phyloP scores from a whole-genome alignment of 2,888 invertebrate species.

The Macrophya annulata region DNA sequence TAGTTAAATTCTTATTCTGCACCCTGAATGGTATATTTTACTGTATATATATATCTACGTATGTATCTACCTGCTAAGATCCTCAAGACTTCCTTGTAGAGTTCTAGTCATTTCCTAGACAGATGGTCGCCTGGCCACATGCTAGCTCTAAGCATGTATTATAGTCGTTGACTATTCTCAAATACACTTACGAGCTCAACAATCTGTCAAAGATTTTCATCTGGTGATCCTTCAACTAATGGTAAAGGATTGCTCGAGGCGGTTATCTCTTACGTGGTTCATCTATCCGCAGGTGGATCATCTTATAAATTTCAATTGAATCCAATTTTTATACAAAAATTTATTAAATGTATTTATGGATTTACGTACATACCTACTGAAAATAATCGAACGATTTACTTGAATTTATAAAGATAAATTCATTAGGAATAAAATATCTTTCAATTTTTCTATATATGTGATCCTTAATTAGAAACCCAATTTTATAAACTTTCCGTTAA shows the following conservation, averaged over 20 bases:
- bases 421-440: background rate
- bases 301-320: background rate
- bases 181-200: slow-evolving; percentile 36
- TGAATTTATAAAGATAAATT: background rate
- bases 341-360: no score
- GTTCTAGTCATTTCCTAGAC: slow-evolving; percentile 67
- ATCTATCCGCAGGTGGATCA: background rate
- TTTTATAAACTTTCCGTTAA: no score
- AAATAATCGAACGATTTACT: no score
- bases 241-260: slow-evolving; percentile 6
- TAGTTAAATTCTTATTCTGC: slow-evolving; percentile 4
- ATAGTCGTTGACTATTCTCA: slow-evolving; percentile 44
- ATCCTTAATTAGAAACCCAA: no score
- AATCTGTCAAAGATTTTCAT: slow-evolving; percentile 54
- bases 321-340: background rate
- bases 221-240: slow-evolving; percentile 8
- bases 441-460: no score
- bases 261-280: background rate
- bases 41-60: background rate
- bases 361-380: no score
- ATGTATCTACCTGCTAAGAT: background rate
- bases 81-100: slow-evolving; percentile 8
- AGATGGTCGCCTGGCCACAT: slow-evolving; percentile 71
- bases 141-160: slow-evolving; percentile 64
- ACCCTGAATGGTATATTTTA: slow-evolving; percentile 12